phyloP scores from a whole-genome alignment of 2,888 invertebrate genomes.

The Perizoma affinitatum region DNA sequence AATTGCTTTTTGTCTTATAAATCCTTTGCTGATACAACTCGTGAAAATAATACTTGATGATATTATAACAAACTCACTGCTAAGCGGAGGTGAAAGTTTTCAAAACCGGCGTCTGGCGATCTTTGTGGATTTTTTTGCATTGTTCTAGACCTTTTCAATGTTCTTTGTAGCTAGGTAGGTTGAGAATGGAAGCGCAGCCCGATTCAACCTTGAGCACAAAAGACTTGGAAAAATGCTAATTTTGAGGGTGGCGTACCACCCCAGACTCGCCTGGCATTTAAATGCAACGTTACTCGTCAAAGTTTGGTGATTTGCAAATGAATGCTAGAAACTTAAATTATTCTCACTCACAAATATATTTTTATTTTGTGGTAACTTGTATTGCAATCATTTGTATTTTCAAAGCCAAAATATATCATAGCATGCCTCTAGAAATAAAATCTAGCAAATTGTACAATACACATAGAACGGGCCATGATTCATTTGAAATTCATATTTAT shows the following conservation, averaged over 20 bases:
- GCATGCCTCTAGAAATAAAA: too few species aligned
- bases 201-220: slow-evolving; percentile 53
- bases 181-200: slow-evolving; percentile 41
- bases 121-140: slow-evolving; percentile 43
- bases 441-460: too few species aligned
- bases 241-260: slow-evolving; percentile 48
- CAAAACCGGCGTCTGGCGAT: slow-evolving; percentile 43
- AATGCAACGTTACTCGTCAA: slow-evolving; percentile 75
- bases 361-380: slow-evolving; percentile 15
- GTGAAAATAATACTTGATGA: slow-evolving; percentile 29
- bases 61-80: slow-evolving; percentile 47
- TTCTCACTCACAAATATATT: slow-evolving; percentile 29
- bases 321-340: slow-evolving; percentile 53
- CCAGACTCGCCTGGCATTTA: slow-evolving; percentile 58
- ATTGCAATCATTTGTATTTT: not conserved
- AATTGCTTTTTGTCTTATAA: not conserved
- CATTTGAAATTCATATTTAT: slow-evolving; percentile 34
- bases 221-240: slow-evolving; percentile 71
- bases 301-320: slow-evolving; percentile 68
- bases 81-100: slow-evolving; percentile 48
- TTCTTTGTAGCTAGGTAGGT: slow-evolving; percentile 11
- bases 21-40: not conserved
- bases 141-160: slow-evolving; percentile 40
- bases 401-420: not conserved
- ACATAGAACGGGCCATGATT: slow-evolving; percentile 5